A percentile compares a stretch with the other conserved stretches of the same genome.
These are phyloP conservation scores for Ganaspis brasiliensis DNA, from an alignment of 2,888 invertebrate genomes.

Conservation along the genomic window DNA sequence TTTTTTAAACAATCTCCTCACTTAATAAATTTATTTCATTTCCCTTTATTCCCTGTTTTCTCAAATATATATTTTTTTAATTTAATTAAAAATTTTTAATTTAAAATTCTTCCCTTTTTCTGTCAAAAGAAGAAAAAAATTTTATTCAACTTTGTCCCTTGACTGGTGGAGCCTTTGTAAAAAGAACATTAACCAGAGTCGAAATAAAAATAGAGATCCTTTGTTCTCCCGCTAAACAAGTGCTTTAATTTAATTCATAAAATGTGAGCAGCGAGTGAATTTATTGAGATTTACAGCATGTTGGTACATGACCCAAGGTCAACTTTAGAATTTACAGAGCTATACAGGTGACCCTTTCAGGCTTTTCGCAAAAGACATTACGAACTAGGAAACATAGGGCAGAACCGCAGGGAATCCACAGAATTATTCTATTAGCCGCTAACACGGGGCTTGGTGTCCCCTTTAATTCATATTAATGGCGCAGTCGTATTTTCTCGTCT, in stretches of 20 bases:
- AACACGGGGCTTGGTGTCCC: constrained; percentile 32
- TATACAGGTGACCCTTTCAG: constrained; percentile 1
- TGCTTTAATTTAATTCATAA: constrained; percentile 6
- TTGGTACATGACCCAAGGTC: constrained; percentile 12
- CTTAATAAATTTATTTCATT: no score
- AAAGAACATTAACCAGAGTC: neutral
- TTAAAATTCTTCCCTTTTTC: no score
- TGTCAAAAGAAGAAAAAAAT: neutral
- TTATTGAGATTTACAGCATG: constrained; percentile 19
- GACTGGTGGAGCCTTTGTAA: neutral
- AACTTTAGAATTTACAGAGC: constrained; percentile 28
- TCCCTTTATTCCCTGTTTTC: no score
- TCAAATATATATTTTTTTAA: no score
- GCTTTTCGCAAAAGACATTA: constrained; percentile 29
- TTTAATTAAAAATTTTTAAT: no score
- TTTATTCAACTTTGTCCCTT: neutral
- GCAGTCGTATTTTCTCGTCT: constrained; percentile 57
- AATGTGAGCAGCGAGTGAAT: neutral
- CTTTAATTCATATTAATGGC: constrained; percentile 59
- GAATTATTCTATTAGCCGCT: constrained; percentile 36
- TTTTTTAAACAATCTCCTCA: no score
- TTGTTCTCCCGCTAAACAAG: neutral
- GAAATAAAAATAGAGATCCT: neutral
- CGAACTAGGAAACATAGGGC: constrained; percentile 23
- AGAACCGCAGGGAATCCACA: constrained; percentile 29